Evolutionary conservation across 2,888 invertebrate species (phyloP).

Genomic region (Odontomyia ornata): DNA sequence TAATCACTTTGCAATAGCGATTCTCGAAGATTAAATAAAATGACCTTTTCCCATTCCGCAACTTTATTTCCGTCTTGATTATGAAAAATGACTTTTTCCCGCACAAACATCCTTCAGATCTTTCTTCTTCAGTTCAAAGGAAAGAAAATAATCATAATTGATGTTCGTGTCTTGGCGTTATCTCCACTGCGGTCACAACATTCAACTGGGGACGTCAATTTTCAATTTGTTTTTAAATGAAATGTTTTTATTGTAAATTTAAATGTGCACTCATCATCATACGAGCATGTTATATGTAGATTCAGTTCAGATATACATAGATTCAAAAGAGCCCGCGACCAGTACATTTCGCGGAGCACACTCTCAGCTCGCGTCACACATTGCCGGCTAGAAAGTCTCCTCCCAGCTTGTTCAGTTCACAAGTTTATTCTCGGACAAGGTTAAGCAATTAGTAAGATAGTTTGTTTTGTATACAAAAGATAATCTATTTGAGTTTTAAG

Average conservation of each 20-base stretch:
- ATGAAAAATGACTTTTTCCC: no score
- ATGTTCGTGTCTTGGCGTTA: not conserved
- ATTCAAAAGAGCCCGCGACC: no score
- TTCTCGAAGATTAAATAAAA: not conserved
- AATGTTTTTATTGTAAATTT: no score
- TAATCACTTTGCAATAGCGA: not conserved
- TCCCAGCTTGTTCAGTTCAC: conserved; percentile 16
- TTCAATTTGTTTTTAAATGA: conserved; percentile 9
- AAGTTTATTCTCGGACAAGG: conserved; percentile 42
- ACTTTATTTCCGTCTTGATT: not conserved
- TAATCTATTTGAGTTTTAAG: conserved; percentile 18
- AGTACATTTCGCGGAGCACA: not conserved
- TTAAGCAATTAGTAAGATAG: conserved; percentile 27
- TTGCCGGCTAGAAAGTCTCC: not conserved
- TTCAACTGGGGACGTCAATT: not conserved
- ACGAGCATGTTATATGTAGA: no score
- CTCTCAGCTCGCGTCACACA: not conserved
- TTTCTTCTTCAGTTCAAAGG: not conserved
- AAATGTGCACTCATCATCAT: no score
- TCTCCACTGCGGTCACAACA: not conserved
- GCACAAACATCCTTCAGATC: not conserved
- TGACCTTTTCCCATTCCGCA: not conserved
- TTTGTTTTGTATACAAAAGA: conserved; percentile 29
- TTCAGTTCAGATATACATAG: no score
- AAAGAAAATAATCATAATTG: conserved; percentile 6